Evolutionary conservation across 1,140 invertebrate genomes (phyloP), one percentile per base, ranked within the genome.

Genomic region (Drosophila kikkawai): DNA sequence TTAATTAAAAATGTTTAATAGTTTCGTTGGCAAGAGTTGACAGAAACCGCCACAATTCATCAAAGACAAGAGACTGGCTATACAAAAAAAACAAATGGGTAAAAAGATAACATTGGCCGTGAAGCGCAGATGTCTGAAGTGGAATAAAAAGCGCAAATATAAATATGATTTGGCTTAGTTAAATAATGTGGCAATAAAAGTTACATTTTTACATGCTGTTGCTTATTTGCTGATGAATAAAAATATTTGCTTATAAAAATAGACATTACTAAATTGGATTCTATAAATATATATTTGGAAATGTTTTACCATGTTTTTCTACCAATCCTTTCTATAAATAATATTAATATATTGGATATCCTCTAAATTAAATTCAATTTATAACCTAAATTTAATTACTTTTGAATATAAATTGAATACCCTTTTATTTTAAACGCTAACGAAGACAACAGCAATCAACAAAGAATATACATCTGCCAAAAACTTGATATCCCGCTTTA

Each of bases 1-100:
- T 76, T 80, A 80, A 80, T 76, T 83, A 83, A 79, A 83, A 71
- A 76, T 77, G 32, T 80, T 68, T 37, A 63, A 51, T 70, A 57
- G 50, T 79, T 75, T 41, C 29, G 44, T 45, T 59, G 44, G 15
- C 51, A 11, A 22, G 44, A 66, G 61, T 74, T 74, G 57, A 80
- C 68, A 74, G 32, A 22, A 19, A 42, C 45, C 26, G 11, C 44
- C 50, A n/a, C 65, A 61, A 80, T 61, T 67, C 56, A 61, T 61
- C 55, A 74, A 41, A 53, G 36, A 22, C 32, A 68, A 56, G 15
- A 7, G 26, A 17, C 17, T 19, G 39, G 11, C 12, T 67, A 41
- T n/a, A 29, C 37, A 37, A 22, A 44, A 44, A 68, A 45, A 67
- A 69, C 42, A 22, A 47, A 29, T 29, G 26, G 41, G 17, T 41